Evolutionary conservation across 2,113 vertebrate genomes (phyloP).

Genomic region (Myrmecophaga tridactyla): DNA sequence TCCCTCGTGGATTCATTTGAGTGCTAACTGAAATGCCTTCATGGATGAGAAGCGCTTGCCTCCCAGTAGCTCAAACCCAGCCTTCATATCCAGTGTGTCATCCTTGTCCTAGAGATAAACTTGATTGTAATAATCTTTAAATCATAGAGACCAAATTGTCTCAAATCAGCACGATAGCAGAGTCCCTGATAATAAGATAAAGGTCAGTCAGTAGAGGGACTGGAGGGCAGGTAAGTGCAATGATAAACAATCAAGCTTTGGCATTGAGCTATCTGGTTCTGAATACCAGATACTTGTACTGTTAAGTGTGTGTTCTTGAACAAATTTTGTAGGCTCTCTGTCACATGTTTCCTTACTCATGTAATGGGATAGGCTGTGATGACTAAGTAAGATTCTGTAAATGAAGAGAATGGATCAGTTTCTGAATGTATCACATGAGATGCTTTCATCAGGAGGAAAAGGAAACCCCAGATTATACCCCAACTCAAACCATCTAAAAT

Average conservation of each 20-base stretch:
- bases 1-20: background rate
- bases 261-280: background rate
- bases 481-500: background rate
- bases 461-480: background rate
- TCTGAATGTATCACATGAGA: background rate
- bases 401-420: background rate
- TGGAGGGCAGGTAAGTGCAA: accelerated
- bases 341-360: background rate
- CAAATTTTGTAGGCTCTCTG: background rate
- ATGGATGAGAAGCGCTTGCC: background rate
- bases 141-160: background rate
- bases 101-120: background rate
- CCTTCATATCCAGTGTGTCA: background rate
- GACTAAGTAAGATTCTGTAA: background rate
- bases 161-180: background rate
- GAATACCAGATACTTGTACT: background rate
- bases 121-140: background rate
- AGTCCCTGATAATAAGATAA: accelerated
- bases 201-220: background rate
- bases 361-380: background rate
- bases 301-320: background rate
- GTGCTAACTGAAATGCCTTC: background rate
- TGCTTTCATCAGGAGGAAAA: background rate
- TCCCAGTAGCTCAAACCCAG: background rate
- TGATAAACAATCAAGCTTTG: background rate